phyloP scores from a whole-genome alignment of 2,113 vertebrate genomes.

The Rousettus leschenaultii region DNA sequence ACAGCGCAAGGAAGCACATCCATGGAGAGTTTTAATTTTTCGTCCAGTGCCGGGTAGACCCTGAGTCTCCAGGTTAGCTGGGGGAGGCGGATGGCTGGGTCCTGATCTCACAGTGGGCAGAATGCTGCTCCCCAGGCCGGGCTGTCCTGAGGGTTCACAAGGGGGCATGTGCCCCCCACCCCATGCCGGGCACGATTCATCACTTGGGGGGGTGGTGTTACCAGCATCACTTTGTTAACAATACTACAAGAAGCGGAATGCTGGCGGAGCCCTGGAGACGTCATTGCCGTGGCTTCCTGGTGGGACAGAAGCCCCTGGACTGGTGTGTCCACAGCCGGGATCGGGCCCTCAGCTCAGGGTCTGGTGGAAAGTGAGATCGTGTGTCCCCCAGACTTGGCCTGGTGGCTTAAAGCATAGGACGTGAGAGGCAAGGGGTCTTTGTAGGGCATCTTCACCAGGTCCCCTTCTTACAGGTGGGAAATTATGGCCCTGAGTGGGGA shows the following conservation, averaged over 20 bases:
- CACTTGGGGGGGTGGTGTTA: accelerated
- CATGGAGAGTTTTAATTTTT: background rate
- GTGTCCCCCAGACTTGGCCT: accelerated
- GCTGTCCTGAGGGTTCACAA: accelerated
- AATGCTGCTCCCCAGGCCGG: background rate
- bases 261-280: accelerated
- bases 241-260: accelerated
- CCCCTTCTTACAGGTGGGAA: background rate
- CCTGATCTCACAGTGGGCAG: background rate
- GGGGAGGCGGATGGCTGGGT: background rate
- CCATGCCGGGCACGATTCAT: accelerated
- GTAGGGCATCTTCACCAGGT: accelerated
- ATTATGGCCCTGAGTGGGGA: background rate
- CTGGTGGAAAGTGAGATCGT: accelerated
- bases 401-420: too few relatives aligned
- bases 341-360: background rate
- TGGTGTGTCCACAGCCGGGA: background rate
- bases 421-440: background rate
- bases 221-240: accelerated
- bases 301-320: background rate
- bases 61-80: background rate
- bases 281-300: accelerated
- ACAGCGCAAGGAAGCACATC: background rate
- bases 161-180: accelerated
- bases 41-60: background rate